Base-by-base conservation (phyloP, 2,113 vertebrate genomes). In the Tenebrosternarchus preto region DNA sequence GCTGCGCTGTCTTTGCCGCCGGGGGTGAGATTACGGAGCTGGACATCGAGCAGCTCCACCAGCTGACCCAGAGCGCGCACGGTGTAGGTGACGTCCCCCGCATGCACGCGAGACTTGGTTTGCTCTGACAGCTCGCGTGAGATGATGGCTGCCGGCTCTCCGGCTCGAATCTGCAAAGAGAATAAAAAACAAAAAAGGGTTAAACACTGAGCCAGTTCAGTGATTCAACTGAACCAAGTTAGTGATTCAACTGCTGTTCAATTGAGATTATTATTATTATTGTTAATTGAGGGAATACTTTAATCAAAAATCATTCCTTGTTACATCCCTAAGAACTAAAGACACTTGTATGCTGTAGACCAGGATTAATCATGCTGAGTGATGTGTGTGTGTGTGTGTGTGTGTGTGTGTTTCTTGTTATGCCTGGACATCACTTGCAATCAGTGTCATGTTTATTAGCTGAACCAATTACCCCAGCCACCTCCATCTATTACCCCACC, bases 1-100 rank as follows among this genome's bases (percentile, higher is more conserved):
- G 98, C 98, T 0, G 98, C 98, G 24, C 97, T 99, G 72, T 99
- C 98, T 87, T 99, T 99, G 61, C 98, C 98, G 0, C 97, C 98
- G 0, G 98, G 98, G 1, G 98, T 99, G 76, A 99, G 90, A 89
- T 98, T 98, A 11, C 96, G 91, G 66, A 98, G 94, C 75, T 99
- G 98, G 16, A 98, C 94, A 0, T 99, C 97, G 0, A 99, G 90
- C 71, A 99, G 92, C 73, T 98, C 97, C 43, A 98, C 97, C 66
- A 99, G 92, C 88, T 98, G 97, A 17, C 97, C 95, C 95, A 99
- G 95, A 82, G 96, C 95, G 0, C 94, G 94, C 27, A 99, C 97
- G 0, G 97, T 96, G 85, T 95, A 99, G 0, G 94, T 94, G 84
- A 98, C 95, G 87, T 99, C 98, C 0, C 98, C 98, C 0, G 96